These are phyloP conservation scores for Zapornia atra DNA, from an alignment of 2,113 vertebrate species.

Conservation along the genomic window DNA sequence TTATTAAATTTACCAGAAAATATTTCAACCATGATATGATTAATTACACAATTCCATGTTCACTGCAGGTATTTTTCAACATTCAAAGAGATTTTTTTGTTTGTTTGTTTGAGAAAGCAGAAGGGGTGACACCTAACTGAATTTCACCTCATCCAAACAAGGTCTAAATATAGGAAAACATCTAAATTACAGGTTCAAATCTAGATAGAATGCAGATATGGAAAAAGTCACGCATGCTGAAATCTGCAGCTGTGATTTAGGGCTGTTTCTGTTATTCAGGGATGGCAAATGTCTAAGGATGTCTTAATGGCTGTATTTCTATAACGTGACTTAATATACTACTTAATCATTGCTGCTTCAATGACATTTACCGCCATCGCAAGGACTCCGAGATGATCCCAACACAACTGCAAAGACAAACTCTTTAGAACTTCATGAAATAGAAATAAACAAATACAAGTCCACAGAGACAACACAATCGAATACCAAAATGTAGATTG, in stretches of 20 bases:
- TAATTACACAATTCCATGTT: background rate
- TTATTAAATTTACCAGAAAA: background rate
- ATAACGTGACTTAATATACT: background rate
- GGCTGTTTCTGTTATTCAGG: background rate
- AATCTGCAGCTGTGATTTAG: background rate
- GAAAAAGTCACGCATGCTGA: background rate
- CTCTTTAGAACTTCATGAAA: slow-evolving; percentile 17
- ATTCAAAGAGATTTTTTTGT: background rate
- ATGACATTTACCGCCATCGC: background rate
- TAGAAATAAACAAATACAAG: slow-evolving; percentile 21
- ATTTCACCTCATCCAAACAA: background rate
- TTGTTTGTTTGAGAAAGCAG: background rate
- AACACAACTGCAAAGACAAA: background rate
- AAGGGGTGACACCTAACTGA: background rate
- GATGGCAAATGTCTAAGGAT: background rate
- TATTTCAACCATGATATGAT: background rate
- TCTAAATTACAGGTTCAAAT: background rate
- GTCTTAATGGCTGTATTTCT: background rate
- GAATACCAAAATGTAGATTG: background rate
- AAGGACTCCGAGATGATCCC: slow-evolving; percentile 11
- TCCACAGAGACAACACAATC: background rate
- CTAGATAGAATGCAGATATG: background rate
- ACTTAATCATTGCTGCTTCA: background rate
- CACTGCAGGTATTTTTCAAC: background rate
- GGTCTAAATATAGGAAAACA: background rate